Evolutionary conservation across 2,113 vertebrate species (phyloP).

Genomic region (Struthidea cinerea): DNA sequence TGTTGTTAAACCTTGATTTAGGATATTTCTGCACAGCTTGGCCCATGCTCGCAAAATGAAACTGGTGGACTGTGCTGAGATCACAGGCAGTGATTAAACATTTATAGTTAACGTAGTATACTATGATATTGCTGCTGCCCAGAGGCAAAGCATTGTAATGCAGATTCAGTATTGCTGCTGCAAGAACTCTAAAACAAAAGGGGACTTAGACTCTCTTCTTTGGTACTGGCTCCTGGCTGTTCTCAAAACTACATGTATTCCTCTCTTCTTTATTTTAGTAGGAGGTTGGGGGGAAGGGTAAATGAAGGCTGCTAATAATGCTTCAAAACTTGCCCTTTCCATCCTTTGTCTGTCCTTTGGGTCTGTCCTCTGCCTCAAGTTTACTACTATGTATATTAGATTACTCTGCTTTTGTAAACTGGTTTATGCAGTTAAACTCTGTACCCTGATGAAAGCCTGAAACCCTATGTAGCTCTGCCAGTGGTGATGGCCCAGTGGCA

Average conservation of each 20-base stretch:
- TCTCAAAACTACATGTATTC: neutral
- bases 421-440: conserved; percentile 59
- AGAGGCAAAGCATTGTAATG: conserved; percentile 47
- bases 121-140: conserved; percentile 39
- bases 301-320: neutral
- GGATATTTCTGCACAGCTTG: conserved; percentile 17
- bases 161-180: conserved; percentile 38
- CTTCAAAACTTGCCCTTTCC: conserved; percentile 17
- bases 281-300: neutral
- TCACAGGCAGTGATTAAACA: conserved; percentile 39
- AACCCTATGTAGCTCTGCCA: neutral
- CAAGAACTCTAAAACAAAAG: conserved; percentile 21
- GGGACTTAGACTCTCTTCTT: neutral
- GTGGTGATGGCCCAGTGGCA: conserved; percentile 14
- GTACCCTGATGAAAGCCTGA: neutral
- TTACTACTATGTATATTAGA: neutral
- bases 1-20: conserved; percentile 48
- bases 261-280: neutral
- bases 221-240: neutral
- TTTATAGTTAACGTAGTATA: conserved; percentile 11
- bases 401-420: conserved; percentile 53
- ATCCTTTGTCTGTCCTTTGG: neutral
- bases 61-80: conserved; percentile 22
- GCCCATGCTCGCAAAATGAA: conserved; percentile 30
- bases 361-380: neutral